Conservation (phyloP, 2,797 vertebrate species). For the Meriones psammophilus region DNA sequence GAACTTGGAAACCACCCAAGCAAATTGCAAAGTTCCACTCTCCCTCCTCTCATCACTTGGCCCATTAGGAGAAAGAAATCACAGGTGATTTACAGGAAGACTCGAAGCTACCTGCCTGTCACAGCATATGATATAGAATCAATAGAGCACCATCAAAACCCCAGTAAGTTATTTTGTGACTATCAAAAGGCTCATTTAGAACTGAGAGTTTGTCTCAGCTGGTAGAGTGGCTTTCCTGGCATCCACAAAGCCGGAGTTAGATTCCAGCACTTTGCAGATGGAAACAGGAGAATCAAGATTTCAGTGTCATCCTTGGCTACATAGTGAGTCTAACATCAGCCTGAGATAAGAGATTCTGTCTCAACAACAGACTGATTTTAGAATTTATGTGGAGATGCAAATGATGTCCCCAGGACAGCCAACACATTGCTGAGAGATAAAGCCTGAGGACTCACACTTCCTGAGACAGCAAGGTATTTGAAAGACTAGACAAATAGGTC, state of each 20-base stretch:
- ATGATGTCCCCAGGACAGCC: not conserved
- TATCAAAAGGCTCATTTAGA: not conserved
- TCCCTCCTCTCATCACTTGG: not conserved
- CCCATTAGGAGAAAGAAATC: not conserved
- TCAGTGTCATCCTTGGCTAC: not conserved
- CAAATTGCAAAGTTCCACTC: not conserved
- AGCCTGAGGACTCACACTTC: not conserved
- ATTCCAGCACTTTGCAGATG: not conserved
- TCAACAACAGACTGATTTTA: not conserved
- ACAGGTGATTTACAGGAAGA: not conserved
- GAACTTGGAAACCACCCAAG: not conserved
- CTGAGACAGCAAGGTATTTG: not conserved
- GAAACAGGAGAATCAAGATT: not conserved
- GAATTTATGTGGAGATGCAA: not conserved
- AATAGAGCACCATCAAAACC: not conserved
- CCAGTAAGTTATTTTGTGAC: not conserved
- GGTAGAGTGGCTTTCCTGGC: not conserved
- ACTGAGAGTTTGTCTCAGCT: not conserved
- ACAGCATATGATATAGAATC: not conserved
- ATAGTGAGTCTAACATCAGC: not conserved
- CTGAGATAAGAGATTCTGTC: not conserved
- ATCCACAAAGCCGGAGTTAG: not conserved
- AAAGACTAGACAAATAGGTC: not conserved
- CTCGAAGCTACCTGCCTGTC: not conserved
- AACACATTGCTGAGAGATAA: not conserved